Base-by-base conservation (phyloP, 2,888 invertebrate species). In the Ceramica pisi region DNA sequence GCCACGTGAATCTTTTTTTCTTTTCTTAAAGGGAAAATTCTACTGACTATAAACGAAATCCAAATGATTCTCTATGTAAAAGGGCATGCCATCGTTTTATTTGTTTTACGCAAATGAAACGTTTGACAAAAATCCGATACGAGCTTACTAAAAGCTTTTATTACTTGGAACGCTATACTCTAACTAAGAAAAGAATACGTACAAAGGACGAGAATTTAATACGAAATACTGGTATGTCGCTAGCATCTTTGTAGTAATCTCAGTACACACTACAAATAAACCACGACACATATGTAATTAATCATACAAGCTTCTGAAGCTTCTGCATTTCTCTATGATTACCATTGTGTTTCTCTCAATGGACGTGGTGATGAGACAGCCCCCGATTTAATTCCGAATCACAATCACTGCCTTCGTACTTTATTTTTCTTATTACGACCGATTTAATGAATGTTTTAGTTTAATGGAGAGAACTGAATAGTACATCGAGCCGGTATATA, bases 381-480 rank as follows among this genome's bases (percentile, higher is more conserved):
- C 90, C 88, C 90, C 89, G 92, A 91, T 92, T 93, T 91, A 90
- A 93, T 93, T 92, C 90, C 81, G 78, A 91, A 89, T 85, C 89
- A 90, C 89, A 91, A 91, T 90, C 87, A 88, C 83, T 85, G 85
- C 87, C 86, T 86, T 85, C 87, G 88, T 89, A 86, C 82, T 90
- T 88, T 89, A 88, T 87, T 90, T 91, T 82, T 87, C 78, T 91
- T 89, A 89, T 90, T 89, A 88, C 86, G 82, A 85, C 89, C 86
- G 84, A 87, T 89, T 90, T 91, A 91, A 92, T 92, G 90, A 91
- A 88, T 88, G 88, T 87, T 88, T 89, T 88, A 86, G 86, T 89
- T 87, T 89, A 88, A 91, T 89, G 87, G 86, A 80, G 83, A 86
- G 86, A 82, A 82, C 84, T 83, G 84, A 87, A 86, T 87, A 85